Percentiles rank a stretch among this genome's conserved stretches.
Conservation (phyloP, 2,888 invertebrate genomes). For the Zygothrica quintamaculata region DNA sequence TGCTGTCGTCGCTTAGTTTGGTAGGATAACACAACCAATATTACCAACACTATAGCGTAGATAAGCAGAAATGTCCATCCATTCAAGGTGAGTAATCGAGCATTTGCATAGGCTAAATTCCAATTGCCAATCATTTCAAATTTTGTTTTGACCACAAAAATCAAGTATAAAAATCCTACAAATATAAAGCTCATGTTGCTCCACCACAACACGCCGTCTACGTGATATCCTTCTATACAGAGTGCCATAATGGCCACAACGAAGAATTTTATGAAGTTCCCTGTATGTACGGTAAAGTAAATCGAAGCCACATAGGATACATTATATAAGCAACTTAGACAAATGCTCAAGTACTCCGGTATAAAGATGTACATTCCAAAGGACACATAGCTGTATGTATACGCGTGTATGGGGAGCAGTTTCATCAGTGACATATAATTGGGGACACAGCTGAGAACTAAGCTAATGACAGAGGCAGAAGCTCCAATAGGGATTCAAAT, state of each 20-base stretch:
- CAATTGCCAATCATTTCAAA: no score
- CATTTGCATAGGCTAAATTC: constrained; percentile 6
- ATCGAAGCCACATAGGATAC: constrained; percentile 9
- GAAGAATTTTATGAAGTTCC: constrained; percentile 34
- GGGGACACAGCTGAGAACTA: constrained; percentile 46
- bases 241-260: constrained; percentile 40
- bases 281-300: constrained; percentile 16
- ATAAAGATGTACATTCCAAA: constrained; percentile 26
- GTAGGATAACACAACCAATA: constrained; percentile 35
- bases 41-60: background rate
- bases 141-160: background rate
- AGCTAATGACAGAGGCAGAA: no score
- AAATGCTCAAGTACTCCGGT: constrained; percentile 22
- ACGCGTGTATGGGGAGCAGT: constrained; percentile 33
- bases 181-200: constrained; percentile 36
- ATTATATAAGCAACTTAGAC: background rate
- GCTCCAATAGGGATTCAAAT: no score
- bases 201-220: constrained; percentile 38
- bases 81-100: constrained; percentile 1
- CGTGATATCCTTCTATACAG: constrained; percentile 29
- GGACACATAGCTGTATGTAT: constrained; percentile 29
- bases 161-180: constrained; percentile 34
- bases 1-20: background rate
- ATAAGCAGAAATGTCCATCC: constrained; percentile 13
- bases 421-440: constrained; percentile 49